Evolutionary conservation across 2,113 vertebrate species (phyloP).

Genomic region (Galbula dea): DNA sequence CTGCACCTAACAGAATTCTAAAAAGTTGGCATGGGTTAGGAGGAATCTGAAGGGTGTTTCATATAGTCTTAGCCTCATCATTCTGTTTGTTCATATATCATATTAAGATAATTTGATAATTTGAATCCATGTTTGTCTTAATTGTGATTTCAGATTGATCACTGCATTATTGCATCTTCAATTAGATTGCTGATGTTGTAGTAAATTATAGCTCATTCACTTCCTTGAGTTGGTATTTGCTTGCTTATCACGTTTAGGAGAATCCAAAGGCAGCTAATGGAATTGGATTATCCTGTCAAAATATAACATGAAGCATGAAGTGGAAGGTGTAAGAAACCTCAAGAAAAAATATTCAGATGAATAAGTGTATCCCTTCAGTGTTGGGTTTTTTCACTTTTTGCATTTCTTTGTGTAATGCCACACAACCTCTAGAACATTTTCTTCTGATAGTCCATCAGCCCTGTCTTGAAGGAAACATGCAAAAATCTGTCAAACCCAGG

Average conservation of each 20-base stretch:
- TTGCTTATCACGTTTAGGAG: not conserved
- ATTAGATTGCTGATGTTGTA: conserved; percentile 21
- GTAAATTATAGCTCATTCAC: conserved; percentile 6
- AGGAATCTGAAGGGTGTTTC: not conserved
- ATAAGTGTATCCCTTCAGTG: not conserved
- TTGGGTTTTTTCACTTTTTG: not conserved
- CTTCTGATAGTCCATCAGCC: not conserved
- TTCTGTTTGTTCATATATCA: not conserved
- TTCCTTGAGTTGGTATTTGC: not conserved
- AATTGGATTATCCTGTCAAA: not conserved
- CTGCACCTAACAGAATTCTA: fast-evolving
- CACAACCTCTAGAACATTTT: not conserved
- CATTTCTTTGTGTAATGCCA: not conserved
- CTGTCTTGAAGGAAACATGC: not conserved
- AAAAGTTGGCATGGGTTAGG: not conserved
- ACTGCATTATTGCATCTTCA: conserved; percentile 25
- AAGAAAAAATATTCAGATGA: not conserved
- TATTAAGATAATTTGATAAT: conserved; percentile 33
- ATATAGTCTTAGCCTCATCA: not conserved
- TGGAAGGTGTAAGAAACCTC: not conserved
- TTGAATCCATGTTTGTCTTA: not conserved
- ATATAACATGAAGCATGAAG: not conserved
- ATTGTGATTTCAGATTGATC: conserved; percentile 38
- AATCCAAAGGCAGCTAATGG: not conserved
- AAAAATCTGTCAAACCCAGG: not conserved